These are phyloP conservation scores for Girardia tigrina DNA, from an alignment of 2,888 invertebrate species.

Conservation along the genomic window DNA sequence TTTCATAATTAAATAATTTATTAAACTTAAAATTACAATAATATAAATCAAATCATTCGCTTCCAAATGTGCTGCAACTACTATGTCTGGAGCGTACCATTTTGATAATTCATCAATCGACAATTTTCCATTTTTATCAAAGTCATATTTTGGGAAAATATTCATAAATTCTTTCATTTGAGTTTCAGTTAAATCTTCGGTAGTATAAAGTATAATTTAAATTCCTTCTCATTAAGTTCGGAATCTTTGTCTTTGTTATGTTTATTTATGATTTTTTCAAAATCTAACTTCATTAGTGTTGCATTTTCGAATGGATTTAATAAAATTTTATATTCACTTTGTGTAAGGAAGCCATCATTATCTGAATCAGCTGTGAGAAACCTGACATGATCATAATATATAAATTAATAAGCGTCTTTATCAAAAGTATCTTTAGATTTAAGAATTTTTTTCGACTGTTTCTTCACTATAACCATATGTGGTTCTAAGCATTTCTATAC, in stretches of 20 bases:
- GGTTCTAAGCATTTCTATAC: no score
- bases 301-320: background rate
- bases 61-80: no score
- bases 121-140: constrained; percentile 3
- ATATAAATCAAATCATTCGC: no score
- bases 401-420: no score
- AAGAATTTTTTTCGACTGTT: no score
- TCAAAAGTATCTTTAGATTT: no score
- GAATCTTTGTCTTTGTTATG: background rate
- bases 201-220: background rate
- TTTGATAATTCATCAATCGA: constrained; percentile 14
- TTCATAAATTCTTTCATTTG: background rate
- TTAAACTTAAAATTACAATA: no score
- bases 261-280: background rate
- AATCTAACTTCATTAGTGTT: background rate
- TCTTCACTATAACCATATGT: no score
- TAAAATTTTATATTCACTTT: background rate
- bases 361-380: background rate
- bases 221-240: background rate
- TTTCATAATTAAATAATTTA: no score
- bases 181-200: background rate
- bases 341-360: background rate
- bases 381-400: background rate
- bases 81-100: constrained; percentile 7
- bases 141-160: constrained; percentile 8